phyloP scores from a whole-genome alignment of 2,113 vertebrate species.

The Amphiprion percula region DNA sequence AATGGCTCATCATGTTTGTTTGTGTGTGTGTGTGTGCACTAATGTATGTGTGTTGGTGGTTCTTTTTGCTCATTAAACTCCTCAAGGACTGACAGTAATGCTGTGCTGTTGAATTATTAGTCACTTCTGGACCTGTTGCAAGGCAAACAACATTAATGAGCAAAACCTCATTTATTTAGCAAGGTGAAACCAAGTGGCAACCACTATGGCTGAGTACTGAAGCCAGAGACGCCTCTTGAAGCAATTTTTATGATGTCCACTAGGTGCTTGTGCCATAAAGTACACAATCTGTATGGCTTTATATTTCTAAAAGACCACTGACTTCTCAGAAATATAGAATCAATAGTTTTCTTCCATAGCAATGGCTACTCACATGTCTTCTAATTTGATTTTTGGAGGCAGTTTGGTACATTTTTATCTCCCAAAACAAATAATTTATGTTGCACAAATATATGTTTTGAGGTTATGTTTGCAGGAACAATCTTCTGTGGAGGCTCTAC shows the following conservation, averaged over 20 bases:
- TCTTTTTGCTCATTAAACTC: slow-evolving; percentile 65
- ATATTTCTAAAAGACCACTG: neutral
- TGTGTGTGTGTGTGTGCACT: neutral
- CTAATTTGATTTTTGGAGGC: neutral
- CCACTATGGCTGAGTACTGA: slow-evolving; percentile 10
- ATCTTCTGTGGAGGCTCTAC: neutral
- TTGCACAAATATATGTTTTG: slow-evolving; percentile 17
- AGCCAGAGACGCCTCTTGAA: slow-evolving; percentile 15
- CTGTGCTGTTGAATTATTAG: slow-evolving; percentile 60
- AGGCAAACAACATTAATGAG: slow-evolving; percentile 48
- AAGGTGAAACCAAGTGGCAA: slow-evolving; percentile 56
- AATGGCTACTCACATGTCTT: neutral
- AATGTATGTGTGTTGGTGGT: slow-evolving; percentile 14
- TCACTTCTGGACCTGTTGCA: slow-evolving; percentile 60
- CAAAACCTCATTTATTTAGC: slow-evolving; percentile 54
- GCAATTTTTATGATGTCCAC: slow-evolving; percentile 26
- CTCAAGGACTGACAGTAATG: slow-evolving; percentile 59
- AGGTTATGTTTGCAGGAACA: neutral
- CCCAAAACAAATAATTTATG: neutral
- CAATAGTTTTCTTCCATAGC: neutral
- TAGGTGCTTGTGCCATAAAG: slow-evolving; percentile 24
- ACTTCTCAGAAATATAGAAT: neutral
- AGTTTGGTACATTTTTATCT: too few relatives aligned
- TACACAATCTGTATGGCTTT: neutral
- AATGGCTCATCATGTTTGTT: slow-evolving; percentile 41